phyloP scores from a whole-genome alignment of 2,113 vertebrate species.

The Candoia aspera region DNA sequence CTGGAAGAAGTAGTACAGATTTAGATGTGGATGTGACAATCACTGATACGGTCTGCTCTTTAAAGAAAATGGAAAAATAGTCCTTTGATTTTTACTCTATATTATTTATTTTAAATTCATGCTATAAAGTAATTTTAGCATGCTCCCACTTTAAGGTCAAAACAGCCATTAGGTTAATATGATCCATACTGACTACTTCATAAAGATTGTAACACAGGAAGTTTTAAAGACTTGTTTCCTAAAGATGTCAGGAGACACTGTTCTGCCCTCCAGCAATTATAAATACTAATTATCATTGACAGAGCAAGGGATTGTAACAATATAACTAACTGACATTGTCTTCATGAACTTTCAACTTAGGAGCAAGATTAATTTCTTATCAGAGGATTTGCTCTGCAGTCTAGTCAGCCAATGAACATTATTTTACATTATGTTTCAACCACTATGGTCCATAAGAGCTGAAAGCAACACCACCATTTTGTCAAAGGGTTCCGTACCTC shows the following conservation, averaged over 20 bases:
- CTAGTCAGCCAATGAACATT: neutral
- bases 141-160: neutral
- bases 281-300: conserved; percentile 65
- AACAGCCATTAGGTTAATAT: conserved; percentile 40
- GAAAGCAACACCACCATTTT: neutral
- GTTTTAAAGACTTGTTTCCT: conserved; percentile 64
- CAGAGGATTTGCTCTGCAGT: neutral
- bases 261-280: conserved; percentile 60
- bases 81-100: neutral
- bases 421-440: neutral
- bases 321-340: conserved; percentile 4
- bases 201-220: conserved; percentile 32
- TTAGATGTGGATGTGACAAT: neutral
- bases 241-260: conserved; percentile 24
- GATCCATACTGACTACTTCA: conserved; percentile 28
- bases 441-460: fast-evolving
- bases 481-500: fast-evolving
- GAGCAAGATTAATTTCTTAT: neutral
- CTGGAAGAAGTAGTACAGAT: neutral
- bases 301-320: conserved; percentile 5
- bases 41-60: neutral
- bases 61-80: neutral
- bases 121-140: neutral
- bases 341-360: conserved; percentile 2
- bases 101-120: neutral